Evolutionary conservation across 2,797 vertebrate species (phyloP).

Genomic region (Valencia hispanica): DNA sequence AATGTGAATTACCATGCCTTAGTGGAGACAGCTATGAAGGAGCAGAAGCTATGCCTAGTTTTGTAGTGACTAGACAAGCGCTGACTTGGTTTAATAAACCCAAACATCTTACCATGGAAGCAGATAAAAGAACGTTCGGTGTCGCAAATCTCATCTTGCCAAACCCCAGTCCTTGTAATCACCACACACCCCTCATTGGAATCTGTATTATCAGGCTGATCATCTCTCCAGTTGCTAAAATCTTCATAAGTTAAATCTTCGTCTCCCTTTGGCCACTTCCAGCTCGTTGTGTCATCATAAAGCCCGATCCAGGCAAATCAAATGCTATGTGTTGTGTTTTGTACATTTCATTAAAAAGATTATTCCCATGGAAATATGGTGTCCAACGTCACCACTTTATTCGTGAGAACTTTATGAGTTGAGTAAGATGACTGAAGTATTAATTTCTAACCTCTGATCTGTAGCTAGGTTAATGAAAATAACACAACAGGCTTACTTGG

Average conservation of each 20-base stretch:
- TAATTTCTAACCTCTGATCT: background rate
- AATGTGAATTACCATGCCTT: too few species aligned
- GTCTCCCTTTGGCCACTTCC: slow-evolving; percentile 51
- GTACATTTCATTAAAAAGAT: too few species aligned
- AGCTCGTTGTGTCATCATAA: slow-evolving; percentile 33
- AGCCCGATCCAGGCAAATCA: slow-evolving; percentile 54
- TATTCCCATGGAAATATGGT: background rate
- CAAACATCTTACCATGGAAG: slow-evolving; percentile 28
- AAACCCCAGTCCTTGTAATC: rapidly evolving
- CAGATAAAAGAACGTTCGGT: rapidly evolving
- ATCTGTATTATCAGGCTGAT: rapidly evolving
- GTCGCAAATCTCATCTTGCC: rapidly evolving
- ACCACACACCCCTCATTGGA: background rate
- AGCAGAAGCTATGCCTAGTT: too few species aligned
- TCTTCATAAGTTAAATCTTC: background rate
- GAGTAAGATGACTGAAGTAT: too few species aligned
- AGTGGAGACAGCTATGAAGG: too few species aligned
- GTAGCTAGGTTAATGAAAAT: too few species aligned
- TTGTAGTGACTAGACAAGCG: background rate
- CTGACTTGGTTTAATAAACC: background rate
- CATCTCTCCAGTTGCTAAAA: background rate
- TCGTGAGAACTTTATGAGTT: too few species aligned
- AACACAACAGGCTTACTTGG: background rate
- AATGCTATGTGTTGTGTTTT: too few species aligned
- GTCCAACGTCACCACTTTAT: too few species aligned